Evolutionary conservation across 2,888 invertebrate species (phyloP), one percentile per base, ranked within the genome.

Genomic region (Cylindroiulus punctatus): DNA sequence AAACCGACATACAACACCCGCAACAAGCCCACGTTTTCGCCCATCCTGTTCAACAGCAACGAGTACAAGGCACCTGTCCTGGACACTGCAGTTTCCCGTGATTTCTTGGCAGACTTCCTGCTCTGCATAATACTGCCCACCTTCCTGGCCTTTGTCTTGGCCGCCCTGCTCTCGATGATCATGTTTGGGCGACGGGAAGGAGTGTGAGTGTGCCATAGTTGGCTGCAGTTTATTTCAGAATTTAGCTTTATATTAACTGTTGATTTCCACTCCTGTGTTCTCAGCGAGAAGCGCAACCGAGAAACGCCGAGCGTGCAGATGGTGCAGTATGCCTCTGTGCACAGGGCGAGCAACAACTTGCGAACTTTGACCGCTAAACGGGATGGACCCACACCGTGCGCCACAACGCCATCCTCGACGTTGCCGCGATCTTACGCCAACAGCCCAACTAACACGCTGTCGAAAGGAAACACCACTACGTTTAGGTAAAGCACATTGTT

Each of bases 321-420:
- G 92, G 93, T 93, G 5, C 94, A 94, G 89, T 94, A 93, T 89
- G 93, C 93, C 22, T 92, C 92, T 19, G 92, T 92, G 14, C 92
- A 92, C 89, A 92, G 93, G 87, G 93, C 93, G 10, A 92, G 93
- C 32, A 93, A 93, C 84, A 93, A 93, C 10, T 90, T 94, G 19
- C 92, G 93, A 88, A 93, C 93, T 86, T 90, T 94, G 14, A 93
- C 94, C 82, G 92, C 89, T 14, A 88, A 92, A 88, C 89, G 93
- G 86, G 91, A 88, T 14, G 87, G 88, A 30, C 87, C 88, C 12
- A 87, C 87, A 17, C 87, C 87, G n/a, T 86, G 87, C n/a, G 88
- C 87, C 36, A 84, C 85, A 19, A 88, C 88, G 0, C 88, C 88
- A n/a, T 87, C 88, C 12, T 88, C 88, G 10, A 88, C 88, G 7